Evolutionary conservation across 2,888 invertebrate genomes (phyloP).

Genomic region (Listrodromus nycthemerus): DNA sequence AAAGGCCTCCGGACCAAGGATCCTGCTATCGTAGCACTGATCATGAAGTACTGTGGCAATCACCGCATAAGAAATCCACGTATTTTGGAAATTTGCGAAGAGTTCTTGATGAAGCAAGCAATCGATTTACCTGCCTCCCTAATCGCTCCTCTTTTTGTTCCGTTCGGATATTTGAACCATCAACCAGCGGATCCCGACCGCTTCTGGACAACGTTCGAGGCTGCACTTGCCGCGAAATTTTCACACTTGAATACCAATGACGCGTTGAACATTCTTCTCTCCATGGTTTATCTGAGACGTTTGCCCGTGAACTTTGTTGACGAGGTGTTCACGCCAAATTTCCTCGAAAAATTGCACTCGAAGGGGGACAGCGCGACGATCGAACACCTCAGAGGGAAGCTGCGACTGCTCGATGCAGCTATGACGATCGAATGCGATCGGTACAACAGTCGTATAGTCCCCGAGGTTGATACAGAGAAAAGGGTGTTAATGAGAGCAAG

Average conservation of each 20-base stretch:
- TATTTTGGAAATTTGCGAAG: slow-evolving; percentile 87
- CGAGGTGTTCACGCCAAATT: slow-evolving; percentile 87
- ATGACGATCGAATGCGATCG: slow-evolving; percentile 88
- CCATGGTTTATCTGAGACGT: slow-evolving; percentile 87
- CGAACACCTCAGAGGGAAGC: slow-evolving; percentile 83
- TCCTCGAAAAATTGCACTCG: slow-evolving; percentile 86
- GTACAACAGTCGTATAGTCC: slow-evolving; percentile 87
- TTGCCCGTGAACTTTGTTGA: slow-evolving; percentile 87
- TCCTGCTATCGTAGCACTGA: slow-evolving; percentile 86
- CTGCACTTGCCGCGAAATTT: slow-evolving; percentile 86
- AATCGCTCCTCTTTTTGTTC: slow-evolving; percentile 86
- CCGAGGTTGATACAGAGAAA: slow-evolving; percentile 85
- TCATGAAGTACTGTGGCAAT: slow-evolving; percentile 88
- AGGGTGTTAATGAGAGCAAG: slow-evolving; percentile 86
- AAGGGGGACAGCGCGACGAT: slow-evolving; percentile 82
- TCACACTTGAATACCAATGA: slow-evolving; percentile 86
- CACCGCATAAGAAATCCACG: slow-evolving; percentile 86
- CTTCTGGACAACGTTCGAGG: slow-evolving; percentile 87
- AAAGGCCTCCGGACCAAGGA: slow-evolving; percentile 85
- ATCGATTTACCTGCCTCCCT: slow-evolving; percentile 85
- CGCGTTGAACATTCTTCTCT: slow-evolving; percentile 87
- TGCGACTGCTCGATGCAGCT: slow-evolving; percentile 88
- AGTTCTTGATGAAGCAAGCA: slow-evolving; percentile 86
- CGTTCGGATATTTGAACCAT: slow-evolving; percentile 88
- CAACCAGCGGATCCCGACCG: slow-evolving; percentile 84